phyloP scores from a whole-genome alignment of 2,888 invertebrate species.

The Aphodius granarius region DNA sequence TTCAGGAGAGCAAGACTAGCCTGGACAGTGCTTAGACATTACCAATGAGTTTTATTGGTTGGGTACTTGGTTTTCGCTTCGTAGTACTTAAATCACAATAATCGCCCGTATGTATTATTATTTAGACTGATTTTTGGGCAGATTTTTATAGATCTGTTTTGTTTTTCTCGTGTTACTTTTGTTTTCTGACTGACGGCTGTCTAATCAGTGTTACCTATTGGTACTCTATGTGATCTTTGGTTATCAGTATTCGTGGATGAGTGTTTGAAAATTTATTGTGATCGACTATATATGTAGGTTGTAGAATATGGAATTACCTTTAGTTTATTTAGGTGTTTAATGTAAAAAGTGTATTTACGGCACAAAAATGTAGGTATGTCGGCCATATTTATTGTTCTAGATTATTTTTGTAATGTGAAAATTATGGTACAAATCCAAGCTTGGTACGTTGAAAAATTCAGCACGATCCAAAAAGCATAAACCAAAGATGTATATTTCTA shows the following conservation, averaged over 20 bases:
- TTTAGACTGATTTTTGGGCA: not conserved
- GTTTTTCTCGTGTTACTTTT: not conserved
- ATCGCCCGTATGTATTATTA: not conserved
- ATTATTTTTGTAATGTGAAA: not conserved
- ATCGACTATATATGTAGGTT: not conserved
- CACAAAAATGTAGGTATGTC: not conserved
- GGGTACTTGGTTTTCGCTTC: not conserved
- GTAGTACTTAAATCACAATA: not conserved
- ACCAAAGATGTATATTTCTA: not conserved
- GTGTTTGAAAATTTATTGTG: not conserved
- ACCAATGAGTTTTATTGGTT: not conserved
- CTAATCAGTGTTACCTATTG: not conserved
- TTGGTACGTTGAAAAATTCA: not conserved
- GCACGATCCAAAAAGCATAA: not conserved
- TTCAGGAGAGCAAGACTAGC: constrained; percentile 83
- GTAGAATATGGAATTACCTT: not conserved
- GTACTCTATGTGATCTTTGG: constrained; percentile 4
- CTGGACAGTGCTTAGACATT: constrained; percentile 60
- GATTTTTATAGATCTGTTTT: not conserved
- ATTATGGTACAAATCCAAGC: not conserved
- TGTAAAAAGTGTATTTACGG: not conserved
- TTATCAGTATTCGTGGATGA: not conserved
- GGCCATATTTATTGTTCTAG: not conserved
- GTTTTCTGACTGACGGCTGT: not conserved
- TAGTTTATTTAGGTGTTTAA: not conserved